A percentile compares a stretch with the other conserved stretches of the same genome.
Evolutionary conservation across 2,888 invertebrate species (phyloP).

Genomic region (Acleris laterana): DNA sequence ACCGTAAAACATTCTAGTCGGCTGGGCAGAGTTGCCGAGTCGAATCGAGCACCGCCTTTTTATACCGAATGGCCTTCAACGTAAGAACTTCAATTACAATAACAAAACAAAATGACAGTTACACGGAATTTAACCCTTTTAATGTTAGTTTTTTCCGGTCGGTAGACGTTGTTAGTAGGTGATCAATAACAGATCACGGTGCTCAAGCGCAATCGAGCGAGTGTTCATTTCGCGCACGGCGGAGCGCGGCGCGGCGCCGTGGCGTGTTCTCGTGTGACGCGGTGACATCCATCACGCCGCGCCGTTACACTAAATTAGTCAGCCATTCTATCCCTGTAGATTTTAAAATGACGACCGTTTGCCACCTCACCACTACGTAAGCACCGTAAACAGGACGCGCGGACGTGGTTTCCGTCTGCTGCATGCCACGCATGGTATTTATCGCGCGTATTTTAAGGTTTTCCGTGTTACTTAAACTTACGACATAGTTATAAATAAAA

Average conservation of each 20-base stretch:
- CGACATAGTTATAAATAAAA: too few species aligned
- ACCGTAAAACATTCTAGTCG: constrained; percentile 16
- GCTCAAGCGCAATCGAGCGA: constrained; percentile 75
- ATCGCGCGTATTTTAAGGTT: too few species aligned
- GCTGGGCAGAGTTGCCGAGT: constrained; percentile 6
- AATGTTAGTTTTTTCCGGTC: constrained; percentile 60
- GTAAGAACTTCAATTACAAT: constrained; percentile 30
- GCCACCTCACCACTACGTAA: background rate
- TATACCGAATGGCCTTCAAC: constrained; percentile 29
- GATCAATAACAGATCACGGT: constrained; percentile 82
- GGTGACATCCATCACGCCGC: constrained; percentile 49
- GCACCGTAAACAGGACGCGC: too few species aligned
- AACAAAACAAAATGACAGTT: constrained; percentile 48
- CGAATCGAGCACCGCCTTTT: constrained; percentile 27
- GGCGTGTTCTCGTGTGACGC: constrained; percentile 66
- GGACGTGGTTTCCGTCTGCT: too few species aligned
- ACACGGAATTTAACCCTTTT: constrained; percentile 70
- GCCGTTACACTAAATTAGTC: constrained; percentile 18
- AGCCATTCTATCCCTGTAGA: background rate
- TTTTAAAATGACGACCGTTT: background rate
- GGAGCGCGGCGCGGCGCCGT: constrained; percentile 64
- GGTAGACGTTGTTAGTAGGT: constrained; percentile 53
- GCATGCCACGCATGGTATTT: too few species aligned
- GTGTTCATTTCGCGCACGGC: constrained; percentile 68
- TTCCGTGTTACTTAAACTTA: too few species aligned